A percentile compares a stretch with the other conserved stretches of the same genome.
phyloP scores from a whole-genome alignment of 2,113 vertebrate genomes.

The Xenopus laevis region DNA sequence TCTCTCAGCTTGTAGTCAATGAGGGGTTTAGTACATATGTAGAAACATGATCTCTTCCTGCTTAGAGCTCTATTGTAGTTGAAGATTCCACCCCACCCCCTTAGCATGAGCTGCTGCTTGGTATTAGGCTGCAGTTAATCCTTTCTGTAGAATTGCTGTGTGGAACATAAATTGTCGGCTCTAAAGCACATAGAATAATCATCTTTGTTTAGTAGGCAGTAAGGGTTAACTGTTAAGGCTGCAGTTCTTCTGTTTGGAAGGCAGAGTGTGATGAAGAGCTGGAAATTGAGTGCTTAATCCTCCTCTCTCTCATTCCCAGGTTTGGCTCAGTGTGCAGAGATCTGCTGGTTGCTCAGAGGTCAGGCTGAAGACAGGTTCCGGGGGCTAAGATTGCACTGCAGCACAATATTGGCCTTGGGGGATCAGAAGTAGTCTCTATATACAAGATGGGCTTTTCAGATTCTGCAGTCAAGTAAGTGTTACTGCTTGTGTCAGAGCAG shows the following conservation, averaged over 20 bases:
- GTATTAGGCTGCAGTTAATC: too few relatives aligned
- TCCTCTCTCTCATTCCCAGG: conserved; percentile 67
- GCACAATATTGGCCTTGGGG: conserved; percentile 89
- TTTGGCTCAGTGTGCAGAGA: conserved; percentile 92
- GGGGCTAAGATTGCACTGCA: conserved; percentile 86
- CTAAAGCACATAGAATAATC: too few relatives aligned
- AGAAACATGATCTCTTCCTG: too few relatives aligned
- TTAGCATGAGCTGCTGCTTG: too few relatives aligned
- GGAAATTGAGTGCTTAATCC: not conserved
- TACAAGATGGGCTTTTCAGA: conserved; percentile 86
- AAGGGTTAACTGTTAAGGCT: not conserved
- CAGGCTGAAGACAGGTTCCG: conserved; percentile 78
- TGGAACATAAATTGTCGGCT: too few relatives aligned
- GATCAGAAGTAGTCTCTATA: conserved; percentile 80
- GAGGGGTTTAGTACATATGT: too few relatives aligned
- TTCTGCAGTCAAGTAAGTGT: conserved; percentile 60
- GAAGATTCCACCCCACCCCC: too few relatives aligned
- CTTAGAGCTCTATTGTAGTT: too few relatives aligned
- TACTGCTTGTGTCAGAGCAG: not conserved
- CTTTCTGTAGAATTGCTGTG: too few relatives aligned
- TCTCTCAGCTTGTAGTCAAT: too few relatives aligned
- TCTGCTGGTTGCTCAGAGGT: conserved; percentile 93
- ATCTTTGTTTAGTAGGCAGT: not conserved
- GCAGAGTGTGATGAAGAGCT: not conserved
- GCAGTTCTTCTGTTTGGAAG: not conserved